Evolutionary conservation across 2,113 vertebrate species (phyloP), one percentile per base, ranked within the genome.

Genomic region (Edolisoma coerulescens): DNA sequence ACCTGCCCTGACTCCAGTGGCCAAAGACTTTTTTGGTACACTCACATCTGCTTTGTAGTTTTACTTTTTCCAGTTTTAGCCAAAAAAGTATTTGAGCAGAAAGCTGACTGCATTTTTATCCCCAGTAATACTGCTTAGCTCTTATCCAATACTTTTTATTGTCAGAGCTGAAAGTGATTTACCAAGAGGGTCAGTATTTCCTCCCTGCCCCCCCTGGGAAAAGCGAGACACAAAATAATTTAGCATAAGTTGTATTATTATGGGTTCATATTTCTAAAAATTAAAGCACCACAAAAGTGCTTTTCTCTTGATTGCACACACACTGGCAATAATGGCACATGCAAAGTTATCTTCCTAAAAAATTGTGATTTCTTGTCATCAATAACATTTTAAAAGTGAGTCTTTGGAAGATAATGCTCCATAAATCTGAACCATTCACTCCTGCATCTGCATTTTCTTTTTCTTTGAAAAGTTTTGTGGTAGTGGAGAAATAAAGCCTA

Each of bases 341-440:
- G 56, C 75, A 93, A 86, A 88, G 56, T 33, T 80, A n/a, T 90
- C 37, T 87, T 92, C 68, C 41, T 50, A 45, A 88, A 95, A 78
- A 86, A 69, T 41, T 18, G 50, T 9, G 24, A 52, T 84, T 90
- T 83, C 59, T 74, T 86, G 56, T 90, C 69, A 84, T 77, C 54
- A 65, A 57, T 90, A 79, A n/a, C 41, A 64, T 18, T 44, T 30
- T 75, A 78, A 92, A 95, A 92, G 76, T 7, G 16, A 32, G 52
- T 89, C 35, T 80, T 90, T 78, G 73, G 75, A 95, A 92, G 60
- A 67, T 27, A 90, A 53, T 53, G 85, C 56, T 84, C 28, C 68
- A 86, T 90, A 81, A 96, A 97, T 63, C 60, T 41, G 64, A 84
- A 52, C 32, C 39, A 39, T 67, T 96, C 90, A 68, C 41, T 90